Percentiles rank a stretch among this genome's conserved stretches.
These are phyloP conservation scores for Acanthochromis polyacanthus DNA, from an alignment of 2,113 vertebrate species.

Conservation along the genomic window DNA sequence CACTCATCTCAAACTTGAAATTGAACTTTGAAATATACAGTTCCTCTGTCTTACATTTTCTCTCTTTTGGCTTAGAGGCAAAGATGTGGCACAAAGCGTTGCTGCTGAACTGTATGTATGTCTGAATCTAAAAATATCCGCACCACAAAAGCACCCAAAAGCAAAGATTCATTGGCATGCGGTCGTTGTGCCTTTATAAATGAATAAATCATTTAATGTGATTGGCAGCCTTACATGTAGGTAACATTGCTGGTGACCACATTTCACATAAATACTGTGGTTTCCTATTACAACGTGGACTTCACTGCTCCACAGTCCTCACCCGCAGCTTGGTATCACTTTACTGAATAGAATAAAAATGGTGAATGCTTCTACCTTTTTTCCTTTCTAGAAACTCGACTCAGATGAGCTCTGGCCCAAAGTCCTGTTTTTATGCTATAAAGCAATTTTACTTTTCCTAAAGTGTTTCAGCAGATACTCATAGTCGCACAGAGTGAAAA, in stretches of 20 bases:
- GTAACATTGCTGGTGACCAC: background rate
- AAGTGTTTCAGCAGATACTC: constrained; percentile 11
- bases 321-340: constrained; percentile 3
- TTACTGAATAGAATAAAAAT: constrained; percentile 15
- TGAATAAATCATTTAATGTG: constrained; percentile 1
- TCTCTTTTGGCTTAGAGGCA: constrained; percentile 15
- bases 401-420: background rate
- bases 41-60: constrained; percentile 3
- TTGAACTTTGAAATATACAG: constrained; percentile 53
- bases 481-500: background rate
- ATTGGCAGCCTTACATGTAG: background rate
- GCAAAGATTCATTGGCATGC: background rate
- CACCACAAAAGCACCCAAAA: background rate
- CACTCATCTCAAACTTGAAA: constrained; percentile 57
- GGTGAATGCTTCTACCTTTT: background rate
- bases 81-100: background rate
- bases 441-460: constrained; percentile 9
- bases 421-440: background rate
- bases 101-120: background rate
- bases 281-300: background rate
- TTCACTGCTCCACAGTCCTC: background rate
- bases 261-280: background rate
- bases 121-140: constrained; percentile 23
- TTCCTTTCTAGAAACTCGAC: background rate
- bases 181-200: constrained; percentile 4